phyloP scores from a whole-genome alignment of 37 sponge, comb jelly and placozoan genomes.

The Eunapius fragilis region DNA sequence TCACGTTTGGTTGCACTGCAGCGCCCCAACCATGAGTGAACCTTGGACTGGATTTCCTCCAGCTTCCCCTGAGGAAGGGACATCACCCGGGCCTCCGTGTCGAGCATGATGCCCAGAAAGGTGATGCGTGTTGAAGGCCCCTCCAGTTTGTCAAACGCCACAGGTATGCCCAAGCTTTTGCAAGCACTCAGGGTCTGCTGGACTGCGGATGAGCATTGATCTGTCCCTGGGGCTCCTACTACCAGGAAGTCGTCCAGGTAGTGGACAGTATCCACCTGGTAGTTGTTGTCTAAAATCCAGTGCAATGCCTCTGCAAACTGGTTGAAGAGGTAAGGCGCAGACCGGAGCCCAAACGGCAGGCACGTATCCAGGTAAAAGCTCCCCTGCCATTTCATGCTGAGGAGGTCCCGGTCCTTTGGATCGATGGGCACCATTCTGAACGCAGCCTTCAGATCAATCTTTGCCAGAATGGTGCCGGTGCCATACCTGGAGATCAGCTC shows the following conservation, averaged over 20 bases:
- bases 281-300: conserved; percentile 16
- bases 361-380: conserved; percentile 17
- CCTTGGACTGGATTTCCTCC: neutral
- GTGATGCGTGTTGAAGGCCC: conserved; percentile 16
- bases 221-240: neutral
- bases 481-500: neutral
- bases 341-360: conserved; percentile 39
- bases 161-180: neutral
- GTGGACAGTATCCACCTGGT: neutral
- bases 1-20: conserved; percentile 11
- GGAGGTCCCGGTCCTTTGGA: conserved; percentile 24
- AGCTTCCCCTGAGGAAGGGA: conserved; percentile 19
- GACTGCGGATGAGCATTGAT: neutral
- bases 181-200: neutral
- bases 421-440: conserved; percentile 21
- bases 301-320: conserved; percentile 26
- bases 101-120: conserved; percentile 25
- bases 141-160: conserved; percentile 19
- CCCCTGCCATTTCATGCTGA: conserved; percentile 36
- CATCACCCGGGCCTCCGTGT: neutral
- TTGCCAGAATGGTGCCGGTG: neutral
- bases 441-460: conserved; percentile 25
- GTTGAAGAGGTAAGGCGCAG: conserved; percentile 22
- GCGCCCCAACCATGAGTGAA: conserved; percentile 4
- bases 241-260: conserved; percentile 24